phyloP scores from a whole-genome alignment of 2,888 invertebrate genomes.

The Macrosiphum euphorbiae region DNA sequence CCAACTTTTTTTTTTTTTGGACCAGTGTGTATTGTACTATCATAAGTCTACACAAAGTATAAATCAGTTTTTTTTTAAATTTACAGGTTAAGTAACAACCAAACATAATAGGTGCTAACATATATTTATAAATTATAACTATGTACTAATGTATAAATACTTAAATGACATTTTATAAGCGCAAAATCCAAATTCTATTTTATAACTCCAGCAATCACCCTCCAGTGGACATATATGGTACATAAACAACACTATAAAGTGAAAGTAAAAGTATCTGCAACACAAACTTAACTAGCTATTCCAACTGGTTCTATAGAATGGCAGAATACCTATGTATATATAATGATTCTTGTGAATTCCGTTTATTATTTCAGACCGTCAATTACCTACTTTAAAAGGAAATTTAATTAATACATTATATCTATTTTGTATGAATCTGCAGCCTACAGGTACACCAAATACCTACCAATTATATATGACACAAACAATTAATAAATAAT shows the following conservation, averaged over 20 bases:
- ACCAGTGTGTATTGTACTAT: too few relatives aligned
- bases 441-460: not conserved
- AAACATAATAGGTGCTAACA: too few relatives aligned
- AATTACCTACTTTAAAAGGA: slow-evolving; percentile 12
- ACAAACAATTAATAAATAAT: not conserved
- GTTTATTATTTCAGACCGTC: not conserved
- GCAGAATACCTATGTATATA: not conserved
- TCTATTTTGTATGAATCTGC: slow-evolving; percentile 17
- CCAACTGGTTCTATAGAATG: slow-evolving; percentile 46
- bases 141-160: not conserved
- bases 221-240: not conserved
- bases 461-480: slow-evolving; percentile 19
- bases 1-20: too few relatives aligned
- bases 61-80: too few relatives aligned
- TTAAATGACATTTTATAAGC: not conserved
- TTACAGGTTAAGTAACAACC: too few relatives aligned
- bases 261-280: slow-evolving; percentile 53
- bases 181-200: not conserved
- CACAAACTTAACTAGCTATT: not conserved
- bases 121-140: too few relatives aligned
- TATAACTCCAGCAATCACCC: not conserved
- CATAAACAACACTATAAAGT: slow-evolving; percentile 17
- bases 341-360: slow-evolving; percentile 54
- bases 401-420: slow-evolving; percentile 36
- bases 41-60: too few relatives aligned